A percentile compares a stretch with the other conserved stretches of the same genome.
phyloP scores from a whole-genome alignment of 2,113 vertebrate species.

The Cyphomyrus discorhynchus region DNA sequence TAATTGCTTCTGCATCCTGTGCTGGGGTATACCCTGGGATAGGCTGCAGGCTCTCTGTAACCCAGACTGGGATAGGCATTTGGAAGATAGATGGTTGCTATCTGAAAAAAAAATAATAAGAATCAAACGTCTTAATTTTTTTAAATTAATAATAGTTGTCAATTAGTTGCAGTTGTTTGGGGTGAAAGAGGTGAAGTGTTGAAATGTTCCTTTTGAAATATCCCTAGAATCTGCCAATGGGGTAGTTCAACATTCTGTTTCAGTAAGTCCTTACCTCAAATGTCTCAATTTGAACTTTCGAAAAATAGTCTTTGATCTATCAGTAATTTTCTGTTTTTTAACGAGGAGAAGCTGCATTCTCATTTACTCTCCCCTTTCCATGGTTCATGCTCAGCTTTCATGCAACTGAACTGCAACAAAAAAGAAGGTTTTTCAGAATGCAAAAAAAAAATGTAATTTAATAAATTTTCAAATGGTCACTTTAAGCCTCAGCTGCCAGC shows the following conservation, averaged over 20 bases:
- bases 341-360: not conserved
- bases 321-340: not conserved
- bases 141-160: not conserved
- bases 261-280: not conserved
- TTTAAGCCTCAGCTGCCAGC: not conserved
- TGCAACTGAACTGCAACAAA: not conserved
- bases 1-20: not conserved
- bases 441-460: not conserved
- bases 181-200: not conserved
- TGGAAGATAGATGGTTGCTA: not conserved
- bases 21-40: not conserved
- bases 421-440: not conserved
- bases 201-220: not conserved
- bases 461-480: conserved; percentile 6
- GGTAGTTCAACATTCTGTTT: not conserved
- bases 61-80: not conserved
- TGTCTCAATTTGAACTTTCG: not conserved
- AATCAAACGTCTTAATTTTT: not conserved
- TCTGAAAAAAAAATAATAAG: not conserved
- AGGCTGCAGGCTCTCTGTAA: not conserved
- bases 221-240: not conserved
- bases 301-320: not conserved
- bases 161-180: not conserved
- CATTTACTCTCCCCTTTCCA: too few species aligned
- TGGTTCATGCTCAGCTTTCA: not conserved